phyloP scores from a whole-genome alignment of 2,888 invertebrate genomes.

The Melipona beecheii region DNA sequence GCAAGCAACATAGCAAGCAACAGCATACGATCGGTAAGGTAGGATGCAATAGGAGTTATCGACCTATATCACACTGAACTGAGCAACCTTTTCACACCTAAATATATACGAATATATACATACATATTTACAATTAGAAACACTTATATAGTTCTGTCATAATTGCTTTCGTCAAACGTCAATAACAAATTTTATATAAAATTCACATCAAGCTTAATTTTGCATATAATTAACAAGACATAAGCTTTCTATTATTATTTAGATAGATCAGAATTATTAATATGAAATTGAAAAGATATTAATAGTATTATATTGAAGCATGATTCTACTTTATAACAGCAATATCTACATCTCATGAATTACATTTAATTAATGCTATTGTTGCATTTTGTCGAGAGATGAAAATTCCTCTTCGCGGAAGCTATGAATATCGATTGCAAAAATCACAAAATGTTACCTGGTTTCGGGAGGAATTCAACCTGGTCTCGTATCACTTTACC shows the following conservation, averaged over 20 bases:
- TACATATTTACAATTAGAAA: background rate
- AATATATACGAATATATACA: background rate
- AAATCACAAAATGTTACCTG: slow-evolving; percentile 43
- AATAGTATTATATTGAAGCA: background rate
- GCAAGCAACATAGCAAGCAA: slow-evolving; percentile 5
- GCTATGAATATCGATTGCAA: background rate
- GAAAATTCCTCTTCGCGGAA: background rate
- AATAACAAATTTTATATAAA: background rate
- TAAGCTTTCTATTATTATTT: background rate
- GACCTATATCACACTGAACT: slow-evolving; percentile 49
- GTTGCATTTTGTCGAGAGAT: background rate
- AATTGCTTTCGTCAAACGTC: background rate
- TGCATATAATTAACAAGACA: background rate
- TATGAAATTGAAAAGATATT: background rate
- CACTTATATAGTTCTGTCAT: background rate
- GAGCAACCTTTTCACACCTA: background rate
- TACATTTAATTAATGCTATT: background rate
- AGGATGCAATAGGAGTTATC: slow-evolving; percentile 66
- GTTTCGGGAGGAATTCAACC: slow-evolving; percentile 18
- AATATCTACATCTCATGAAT: background rate
- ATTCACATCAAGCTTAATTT: background rate
- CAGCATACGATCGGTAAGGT: slow-evolving; percentile 73
- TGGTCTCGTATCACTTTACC: slow-evolving; percentile 25
- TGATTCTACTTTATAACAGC: background rate
- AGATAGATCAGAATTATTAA: background rate